Evolutionary conservation across 2,888 invertebrate species (phyloP).

Genomic region (Uloborus plumipes): DNA sequence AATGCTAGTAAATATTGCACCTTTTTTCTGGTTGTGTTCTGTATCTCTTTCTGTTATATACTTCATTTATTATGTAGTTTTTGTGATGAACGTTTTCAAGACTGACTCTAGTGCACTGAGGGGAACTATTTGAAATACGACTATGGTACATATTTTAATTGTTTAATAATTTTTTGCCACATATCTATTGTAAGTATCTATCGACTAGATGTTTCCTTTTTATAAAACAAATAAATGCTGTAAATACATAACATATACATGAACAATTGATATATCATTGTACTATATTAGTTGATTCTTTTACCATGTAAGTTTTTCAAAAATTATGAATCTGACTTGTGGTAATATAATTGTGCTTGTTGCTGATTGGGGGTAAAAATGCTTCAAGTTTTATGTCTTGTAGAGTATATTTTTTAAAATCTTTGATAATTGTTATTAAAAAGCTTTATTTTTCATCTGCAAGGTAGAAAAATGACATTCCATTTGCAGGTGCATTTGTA

Average conservation of each 20-base stretch:
- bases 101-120: no score
- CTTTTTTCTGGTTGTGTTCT: neutral
- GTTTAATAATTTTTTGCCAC: no score
- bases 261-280: no score
- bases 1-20: neutral
- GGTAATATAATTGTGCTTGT: conserved; percentile 47
- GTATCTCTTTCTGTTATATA: neutral
- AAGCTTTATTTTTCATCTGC: conserved; percentile 55
- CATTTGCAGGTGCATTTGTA: conserved; percentile 63
- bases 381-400: conserved; percentile 42
- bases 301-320: no score
- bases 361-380: conserved; percentile 15
- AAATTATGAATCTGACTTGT: conserved; percentile 8
- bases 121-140: no score
- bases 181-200: no score
- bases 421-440: conserved; percentile 54
- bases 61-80: neutral
- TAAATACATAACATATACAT: no score
- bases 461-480: conserved; percentile 61
- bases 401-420: conserved; percentile 62
- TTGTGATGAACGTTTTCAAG: no score
- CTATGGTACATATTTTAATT: no score
- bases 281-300: no score
- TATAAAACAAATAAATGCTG: no score
- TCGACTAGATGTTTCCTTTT: no score